These are phyloP conservation scores for Melieria crassipennis DNA, from an alignment of 2,888 invertebrate species.

Conservation along the genomic window DNA sequence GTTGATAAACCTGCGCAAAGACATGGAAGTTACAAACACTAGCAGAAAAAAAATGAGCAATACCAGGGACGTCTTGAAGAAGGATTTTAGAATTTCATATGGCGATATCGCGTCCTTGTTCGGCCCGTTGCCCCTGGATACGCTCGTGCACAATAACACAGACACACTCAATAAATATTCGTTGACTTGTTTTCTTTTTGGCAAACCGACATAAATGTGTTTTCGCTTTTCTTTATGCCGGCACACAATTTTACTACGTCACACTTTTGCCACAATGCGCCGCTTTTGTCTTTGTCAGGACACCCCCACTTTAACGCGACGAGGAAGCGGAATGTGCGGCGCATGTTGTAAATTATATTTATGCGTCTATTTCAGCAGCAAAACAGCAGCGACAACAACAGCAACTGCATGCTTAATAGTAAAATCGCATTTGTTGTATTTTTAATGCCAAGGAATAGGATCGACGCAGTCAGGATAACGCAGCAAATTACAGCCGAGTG, in stretches of 20 bases:
- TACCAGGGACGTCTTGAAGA: too few species aligned
- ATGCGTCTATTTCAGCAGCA: not conserved
- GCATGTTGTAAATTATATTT: not conserved
- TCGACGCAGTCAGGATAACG: too few species aligned
- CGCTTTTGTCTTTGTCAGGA: not conserved
- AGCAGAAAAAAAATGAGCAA: too few species aligned
- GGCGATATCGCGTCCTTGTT: too few species aligned
- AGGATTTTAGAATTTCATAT: too few species aligned
- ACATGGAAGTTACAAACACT: not conserved
- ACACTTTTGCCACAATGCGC: constrained; percentile 9
- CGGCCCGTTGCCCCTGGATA: too few species aligned
- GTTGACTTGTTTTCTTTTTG: not conserved
- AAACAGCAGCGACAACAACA: not conserved
- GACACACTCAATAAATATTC: not conserved
- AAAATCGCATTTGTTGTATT: too few species aligned
- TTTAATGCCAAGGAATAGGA: too few species aligned
- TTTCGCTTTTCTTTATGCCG: constrained; percentile 2
- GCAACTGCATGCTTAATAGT: not conserved
- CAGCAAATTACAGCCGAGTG: too few species aligned
- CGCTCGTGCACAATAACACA: too few species aligned
- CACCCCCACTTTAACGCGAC: not conserved
- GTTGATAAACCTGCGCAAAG: constrained; percentile 24
- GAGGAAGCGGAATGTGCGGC: not conserved
- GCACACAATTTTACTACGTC: constrained; percentile 19
- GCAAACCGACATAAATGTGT: not conserved